phyloP scores from a whole-genome alignment of 2,113 vertebrate species.

The Sphyrna mokarran region DNA sequence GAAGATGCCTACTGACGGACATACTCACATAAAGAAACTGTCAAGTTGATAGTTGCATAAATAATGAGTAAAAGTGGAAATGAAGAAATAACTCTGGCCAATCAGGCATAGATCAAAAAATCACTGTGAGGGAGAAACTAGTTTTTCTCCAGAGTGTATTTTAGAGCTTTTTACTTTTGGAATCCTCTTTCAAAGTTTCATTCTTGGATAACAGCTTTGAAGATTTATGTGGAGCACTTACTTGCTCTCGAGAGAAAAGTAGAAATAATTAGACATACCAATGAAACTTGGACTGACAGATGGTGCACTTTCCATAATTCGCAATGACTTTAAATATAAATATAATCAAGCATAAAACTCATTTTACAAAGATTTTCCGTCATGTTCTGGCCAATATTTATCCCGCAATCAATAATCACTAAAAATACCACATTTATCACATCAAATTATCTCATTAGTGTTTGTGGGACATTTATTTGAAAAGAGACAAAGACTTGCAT shows the following conservation, averaged over 20 bases:
- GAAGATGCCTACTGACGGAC: not conserved
- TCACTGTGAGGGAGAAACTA: not conserved
- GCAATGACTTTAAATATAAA: not conserved
- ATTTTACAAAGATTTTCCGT: not conserved
- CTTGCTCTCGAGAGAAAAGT: not conserved
- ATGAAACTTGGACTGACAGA: not conserved
- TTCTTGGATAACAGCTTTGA: not conserved
- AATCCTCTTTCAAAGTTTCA: not conserved
- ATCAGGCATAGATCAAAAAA: not conserved
- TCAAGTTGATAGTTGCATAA: not conserved
- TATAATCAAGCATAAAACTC: not conserved
- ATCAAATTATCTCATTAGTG: not conserved
- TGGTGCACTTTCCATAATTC: not conserved
- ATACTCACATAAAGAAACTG: not conserved
- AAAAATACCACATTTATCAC: not conserved
- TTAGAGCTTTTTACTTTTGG: not conserved
- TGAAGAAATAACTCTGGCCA: not conserved
- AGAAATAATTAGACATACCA: conserved; percentile 10
- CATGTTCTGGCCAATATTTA: not conserved
- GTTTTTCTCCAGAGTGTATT: not conserved
- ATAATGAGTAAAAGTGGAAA: not conserved
- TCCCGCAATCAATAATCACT: not conserved
- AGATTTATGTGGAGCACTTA: not conserved
- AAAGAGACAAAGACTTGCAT: not conserved
- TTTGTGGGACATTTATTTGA: not conserved